These are phyloP conservation scores for Dynastes hyllus DNA, from an alignment of 2,888 invertebrate species.

Conservation along the genomic window DNA sequence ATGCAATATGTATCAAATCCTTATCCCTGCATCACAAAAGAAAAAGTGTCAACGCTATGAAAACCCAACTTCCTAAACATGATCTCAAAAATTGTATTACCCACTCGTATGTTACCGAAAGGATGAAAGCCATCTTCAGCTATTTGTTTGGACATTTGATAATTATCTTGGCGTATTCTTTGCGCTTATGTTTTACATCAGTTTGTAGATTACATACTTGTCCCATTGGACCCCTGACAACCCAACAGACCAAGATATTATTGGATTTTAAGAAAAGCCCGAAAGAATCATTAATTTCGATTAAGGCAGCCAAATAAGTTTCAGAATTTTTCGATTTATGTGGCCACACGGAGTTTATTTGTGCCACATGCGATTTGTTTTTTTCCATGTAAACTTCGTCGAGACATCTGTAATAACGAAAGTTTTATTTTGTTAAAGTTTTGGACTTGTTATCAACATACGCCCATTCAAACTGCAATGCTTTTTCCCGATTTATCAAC, in stretches of 20 bases:
- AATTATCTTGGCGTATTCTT: slow-evolving; percentile 42
- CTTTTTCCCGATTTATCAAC: background rate
- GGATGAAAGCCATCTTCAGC: slow-evolving; percentile 44
- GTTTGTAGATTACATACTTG: slow-evolving; percentile 33
- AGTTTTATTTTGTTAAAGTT: background rate
- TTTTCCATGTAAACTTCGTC: slow-evolving; percentile 49
- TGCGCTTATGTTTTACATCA: slow-evolving; percentile 17
- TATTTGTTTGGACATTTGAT: slow-evolving; percentile 38
- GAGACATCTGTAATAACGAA: slow-evolving; percentile 37
- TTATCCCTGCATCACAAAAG: too few relatives aligned
- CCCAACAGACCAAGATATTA: slow-evolving; percentile 46
- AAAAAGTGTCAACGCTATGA: background rate
- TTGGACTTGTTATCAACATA: background rate
- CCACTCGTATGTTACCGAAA: slow-evolving; percentile 9
- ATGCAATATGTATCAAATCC: too few relatives aligned
- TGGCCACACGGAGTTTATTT: slow-evolving; percentile 57
- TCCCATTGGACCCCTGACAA: slow-evolving; percentile 15
- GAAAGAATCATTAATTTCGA: slow-evolving; percentile 29
- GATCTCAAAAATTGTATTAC: slow-evolving; percentile 12
- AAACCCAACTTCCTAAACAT: slow-evolving; percentile 47
- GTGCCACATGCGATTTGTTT: slow-evolving; percentile 44
- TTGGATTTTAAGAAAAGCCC: slow-evolving; percentile 43
- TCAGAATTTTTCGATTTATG: slow-evolving; percentile 56
- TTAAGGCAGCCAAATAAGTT: slow-evolving; percentile 32
- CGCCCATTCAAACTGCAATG: background rate